A percentile compares a stretch with the other conserved stretches of the same genome.
These are phyloP conservation scores for Aldabrachelys gigantea DNA, from an alignment of 2,113 vertebrate genomes.

Conservation along the genomic window DNA sequence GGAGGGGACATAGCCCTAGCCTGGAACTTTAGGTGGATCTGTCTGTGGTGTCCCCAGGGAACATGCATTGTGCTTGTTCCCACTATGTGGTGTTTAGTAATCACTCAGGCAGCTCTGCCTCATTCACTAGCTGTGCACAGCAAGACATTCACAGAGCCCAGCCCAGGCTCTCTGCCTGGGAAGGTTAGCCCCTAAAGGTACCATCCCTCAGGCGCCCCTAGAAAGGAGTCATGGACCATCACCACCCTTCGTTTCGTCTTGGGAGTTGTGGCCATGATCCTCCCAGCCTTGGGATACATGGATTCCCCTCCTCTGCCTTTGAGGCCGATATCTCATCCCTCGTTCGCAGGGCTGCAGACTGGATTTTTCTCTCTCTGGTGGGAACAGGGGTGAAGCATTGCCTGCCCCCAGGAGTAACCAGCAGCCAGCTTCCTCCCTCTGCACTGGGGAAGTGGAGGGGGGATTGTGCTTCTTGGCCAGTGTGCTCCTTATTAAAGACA, in stretches of 20 bases:
- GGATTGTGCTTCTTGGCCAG: neutral
- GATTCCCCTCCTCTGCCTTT: neutral
- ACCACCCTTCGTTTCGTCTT: neutral
- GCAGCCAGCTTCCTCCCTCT: neutral
- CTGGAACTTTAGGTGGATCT: neutral
- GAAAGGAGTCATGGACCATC: too few relatives aligned
- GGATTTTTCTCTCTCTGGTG: neutral
- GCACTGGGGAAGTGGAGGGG: neutral
- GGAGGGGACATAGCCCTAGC: neutral
- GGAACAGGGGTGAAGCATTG: neutral
- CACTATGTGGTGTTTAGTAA: neutral
- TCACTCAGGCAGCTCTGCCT: neutral
- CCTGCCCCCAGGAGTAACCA: neutral
- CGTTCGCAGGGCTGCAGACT: neutral
- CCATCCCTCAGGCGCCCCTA: neutral
- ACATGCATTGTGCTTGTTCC: too few relatives aligned
- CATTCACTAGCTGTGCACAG: neutral
- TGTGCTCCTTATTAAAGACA: neutral
- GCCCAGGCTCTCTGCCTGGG: neutral
- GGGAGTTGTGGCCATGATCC: neutral
- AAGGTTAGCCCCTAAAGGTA: neutral
- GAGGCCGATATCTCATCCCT: neutral
- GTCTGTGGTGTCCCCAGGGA: neutral
- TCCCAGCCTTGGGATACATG: neutral
- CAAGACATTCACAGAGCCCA: neutral